Evolutionary conservation across 2,888 invertebrate genomes (phyloP).

Genomic region (Prenolepis imparis): DNA sequence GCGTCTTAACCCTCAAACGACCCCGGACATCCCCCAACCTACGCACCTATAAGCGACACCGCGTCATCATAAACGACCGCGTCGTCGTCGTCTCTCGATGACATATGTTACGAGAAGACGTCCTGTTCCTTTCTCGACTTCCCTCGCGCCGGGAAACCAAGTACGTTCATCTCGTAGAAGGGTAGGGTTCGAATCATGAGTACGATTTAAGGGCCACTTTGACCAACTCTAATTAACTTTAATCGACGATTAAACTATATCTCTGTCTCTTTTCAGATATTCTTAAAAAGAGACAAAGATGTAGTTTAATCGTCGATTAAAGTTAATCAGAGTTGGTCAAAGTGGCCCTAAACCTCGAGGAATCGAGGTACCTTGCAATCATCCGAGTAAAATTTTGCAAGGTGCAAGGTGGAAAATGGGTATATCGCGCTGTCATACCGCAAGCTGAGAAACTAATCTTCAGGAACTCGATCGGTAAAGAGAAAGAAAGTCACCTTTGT

Average conservation of each 20-base stretch:
- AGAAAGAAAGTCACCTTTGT: background rate
- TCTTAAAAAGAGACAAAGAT: no score
- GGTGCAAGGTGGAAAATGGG: background rate
- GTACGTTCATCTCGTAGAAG: background rate
- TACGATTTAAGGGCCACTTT: no score
- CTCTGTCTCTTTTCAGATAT: no score
- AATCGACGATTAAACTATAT: no score
- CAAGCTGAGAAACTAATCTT: conserved; percentile 30
- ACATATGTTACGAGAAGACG: background rate
- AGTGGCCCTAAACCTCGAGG: no score
- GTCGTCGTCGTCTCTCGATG: conserved; percentile 10
- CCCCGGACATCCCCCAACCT: conserved; percentile 50
- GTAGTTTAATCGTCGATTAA: no score
- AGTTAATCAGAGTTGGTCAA: no score
- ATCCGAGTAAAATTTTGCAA: conserved; percentile 4
- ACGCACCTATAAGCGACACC: conserved; percentile 44
- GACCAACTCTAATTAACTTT: no score
- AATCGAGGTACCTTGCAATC: background rate
- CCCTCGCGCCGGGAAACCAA: no score
- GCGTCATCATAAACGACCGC: conserved; percentile 66
- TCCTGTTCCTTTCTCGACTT: background rate
- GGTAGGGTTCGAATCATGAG: background rate
- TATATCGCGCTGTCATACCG: conserved; percentile 6
- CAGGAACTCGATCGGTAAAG: conserved; percentile 27
- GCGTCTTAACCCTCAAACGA: conserved; percentile 69